phyloP scores from a whole-genome alignment of 2,113 vertebrate genomes.

The Pao palembangensis region DNA sequence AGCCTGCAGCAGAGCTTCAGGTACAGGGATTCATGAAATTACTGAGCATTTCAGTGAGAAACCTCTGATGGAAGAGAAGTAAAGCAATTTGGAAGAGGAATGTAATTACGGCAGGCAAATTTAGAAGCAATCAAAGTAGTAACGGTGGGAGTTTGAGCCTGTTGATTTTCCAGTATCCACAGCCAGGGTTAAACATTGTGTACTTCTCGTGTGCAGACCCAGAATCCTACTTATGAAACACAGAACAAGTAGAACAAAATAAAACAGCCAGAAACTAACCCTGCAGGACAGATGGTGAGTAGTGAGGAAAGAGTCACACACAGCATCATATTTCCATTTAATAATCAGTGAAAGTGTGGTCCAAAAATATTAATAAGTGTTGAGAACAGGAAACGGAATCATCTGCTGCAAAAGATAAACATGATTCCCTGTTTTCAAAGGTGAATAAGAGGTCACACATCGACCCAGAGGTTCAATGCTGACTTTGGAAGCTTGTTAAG shows the following conservation, averaged over 20 bases:
- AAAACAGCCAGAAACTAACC: constrained; percentile 30
- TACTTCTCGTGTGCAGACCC: constrained; percentile 2
- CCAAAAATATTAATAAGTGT: too few relatives aligned
- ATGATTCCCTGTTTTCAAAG: too few relatives aligned
- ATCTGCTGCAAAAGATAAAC: too few relatives aligned
- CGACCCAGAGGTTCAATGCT: too few relatives aligned
- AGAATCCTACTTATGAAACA: constrained; percentile 25
- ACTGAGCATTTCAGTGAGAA: constrained; percentile 5
- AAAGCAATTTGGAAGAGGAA: constrained; percentile 27
- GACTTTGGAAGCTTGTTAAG: too few relatives aligned
- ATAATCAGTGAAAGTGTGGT: too few relatives aligned
- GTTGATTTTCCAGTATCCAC: constrained; percentile 28
- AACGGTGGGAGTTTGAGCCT: constrained; percentile 26
- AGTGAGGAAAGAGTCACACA: constrained; percentile 1
- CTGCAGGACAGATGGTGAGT: constrained; percentile 7
- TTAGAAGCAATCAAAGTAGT: constrained; percentile 12
- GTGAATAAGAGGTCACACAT: too few relatives aligned
- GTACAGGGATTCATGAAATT: constrained; percentile 14
- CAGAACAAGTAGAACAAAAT: constrained; percentile 24
- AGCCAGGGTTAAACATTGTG: constrained; percentile 37
- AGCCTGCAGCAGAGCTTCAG: constrained; percentile 14
- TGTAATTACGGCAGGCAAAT: constrained; percentile 13
- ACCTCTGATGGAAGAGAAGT: constrained; percentile 9
- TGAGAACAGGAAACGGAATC: too few relatives aligned
- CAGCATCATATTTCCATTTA: too few relatives aligned